These are phyloP conservation scores for Spea multiplicata DNA, from an alignment of 2,113 vertebrate genomes.

Conservation along the genomic window DNA sequence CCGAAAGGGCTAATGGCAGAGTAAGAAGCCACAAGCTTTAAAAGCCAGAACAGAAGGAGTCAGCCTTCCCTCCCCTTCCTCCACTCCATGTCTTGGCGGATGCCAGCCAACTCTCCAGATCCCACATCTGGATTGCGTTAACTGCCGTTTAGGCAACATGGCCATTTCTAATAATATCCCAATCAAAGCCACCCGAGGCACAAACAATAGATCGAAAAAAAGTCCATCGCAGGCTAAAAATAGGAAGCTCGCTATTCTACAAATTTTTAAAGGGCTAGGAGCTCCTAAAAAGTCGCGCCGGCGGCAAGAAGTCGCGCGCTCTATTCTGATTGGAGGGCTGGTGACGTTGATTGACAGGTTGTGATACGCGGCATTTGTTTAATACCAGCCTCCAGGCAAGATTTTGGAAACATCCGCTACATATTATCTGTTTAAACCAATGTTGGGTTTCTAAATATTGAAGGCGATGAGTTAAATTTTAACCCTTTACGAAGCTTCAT, in stretches of 20 bases:
- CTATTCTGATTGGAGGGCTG: no score
- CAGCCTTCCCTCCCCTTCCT: not conserved
- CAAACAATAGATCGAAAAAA: slow-evolving; percentile 34
- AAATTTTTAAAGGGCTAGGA: no score
- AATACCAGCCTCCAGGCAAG: no score
- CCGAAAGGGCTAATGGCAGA: not conserved
- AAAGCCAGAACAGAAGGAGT: slow-evolving; percentile 40
- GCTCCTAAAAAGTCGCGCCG: no score
- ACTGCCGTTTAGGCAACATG: slow-evolving; percentile 13
- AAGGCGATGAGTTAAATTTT: no score
- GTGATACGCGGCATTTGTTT: no score
- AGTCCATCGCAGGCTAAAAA: slow-evolving; percentile 2
- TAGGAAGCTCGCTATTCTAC: slow-evolving; percentile 4
- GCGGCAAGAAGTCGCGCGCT: no score
- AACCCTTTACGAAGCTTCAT: no score
- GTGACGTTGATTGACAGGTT: no score
- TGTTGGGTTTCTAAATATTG: no score
- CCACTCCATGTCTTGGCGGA: not conserved
- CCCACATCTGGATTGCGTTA: slow-evolving; percentile 43
- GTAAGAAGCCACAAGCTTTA: not conserved
- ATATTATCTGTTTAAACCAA: no score
- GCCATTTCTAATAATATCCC: slow-evolving; percentile 26
- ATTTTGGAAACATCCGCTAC: no score
- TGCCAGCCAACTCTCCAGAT: slow-evolving; percentile 11
- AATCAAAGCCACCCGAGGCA: slow-evolving; percentile 11